Conservation (phyloP, 2,797 vertebrate species). For the Austrolebias charrua region DNA sequence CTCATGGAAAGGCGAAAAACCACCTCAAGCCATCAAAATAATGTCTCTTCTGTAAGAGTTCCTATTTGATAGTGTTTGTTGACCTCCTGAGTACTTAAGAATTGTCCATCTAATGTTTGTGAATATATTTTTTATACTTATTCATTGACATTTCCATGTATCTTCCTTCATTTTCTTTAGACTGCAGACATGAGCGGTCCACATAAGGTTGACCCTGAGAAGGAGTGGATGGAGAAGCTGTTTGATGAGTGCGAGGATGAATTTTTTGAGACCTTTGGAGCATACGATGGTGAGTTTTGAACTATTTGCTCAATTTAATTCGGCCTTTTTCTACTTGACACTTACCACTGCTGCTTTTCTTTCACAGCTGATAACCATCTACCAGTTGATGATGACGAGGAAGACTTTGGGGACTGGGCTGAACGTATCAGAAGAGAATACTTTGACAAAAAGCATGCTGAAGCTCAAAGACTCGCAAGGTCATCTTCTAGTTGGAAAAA, state of each 20-base stretch:
- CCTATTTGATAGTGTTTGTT: no score
- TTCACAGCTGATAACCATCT: slow-evolving; percentile 77
- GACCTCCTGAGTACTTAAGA: neutral
- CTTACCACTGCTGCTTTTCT: slow-evolving; percentile 1
- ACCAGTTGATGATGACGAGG: slow-evolving; percentile 71
- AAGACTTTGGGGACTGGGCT: slow-evolving; percentile 82
- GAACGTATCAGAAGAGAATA: slow-evolving; percentile 82
- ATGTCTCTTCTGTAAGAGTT: no score
- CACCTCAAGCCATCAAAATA: no score
- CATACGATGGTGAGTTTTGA: slow-evolving; percentile 78
- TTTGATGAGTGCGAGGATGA: slow-evolving; percentile 84
- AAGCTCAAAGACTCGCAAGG: slow-evolving; percentile 63
- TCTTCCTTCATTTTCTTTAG: slow-evolving; percentile 34
- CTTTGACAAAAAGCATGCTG: slow-evolving; percentile 69
- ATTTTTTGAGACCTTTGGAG: slow-evolving; percentile 80
- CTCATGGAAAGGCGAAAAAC: no score
- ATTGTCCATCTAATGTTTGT: no score
- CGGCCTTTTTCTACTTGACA: neutral
- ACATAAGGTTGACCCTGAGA: slow-evolving; percentile 60
- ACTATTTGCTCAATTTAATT: neutral
- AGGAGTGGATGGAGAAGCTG: slow-evolving; percentile 81
- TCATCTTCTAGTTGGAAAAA: slow-evolving; percentile 39
- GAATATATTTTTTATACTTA: neutral
- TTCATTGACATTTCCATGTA: neutral
- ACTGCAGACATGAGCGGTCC: slow-evolving; percentile 12